These are phyloP conservation scores for Atlantisia rogersi DNA, from an alignment of 2,113 vertebrate genomes.

Conservation along the genomic window DNA sequence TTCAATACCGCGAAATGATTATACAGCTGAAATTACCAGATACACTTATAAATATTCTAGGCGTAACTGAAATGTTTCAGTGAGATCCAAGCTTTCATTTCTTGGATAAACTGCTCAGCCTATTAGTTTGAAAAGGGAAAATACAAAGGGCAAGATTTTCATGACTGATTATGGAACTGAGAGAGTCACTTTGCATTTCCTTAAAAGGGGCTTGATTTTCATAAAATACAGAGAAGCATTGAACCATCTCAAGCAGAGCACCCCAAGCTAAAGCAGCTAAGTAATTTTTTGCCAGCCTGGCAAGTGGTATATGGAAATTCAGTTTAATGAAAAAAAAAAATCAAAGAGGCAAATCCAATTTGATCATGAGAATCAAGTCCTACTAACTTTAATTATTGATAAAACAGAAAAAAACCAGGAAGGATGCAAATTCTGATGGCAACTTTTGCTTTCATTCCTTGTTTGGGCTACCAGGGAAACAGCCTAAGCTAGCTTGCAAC, in stretches of 20 bases:
- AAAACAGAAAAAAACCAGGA: conserved; percentile 13
- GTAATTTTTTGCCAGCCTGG: not conserved
- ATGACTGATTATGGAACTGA: not conserved
- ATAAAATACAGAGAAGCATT: conserved; percentile 3
- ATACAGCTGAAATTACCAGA: not conserved
- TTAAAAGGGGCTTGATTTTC: conserved; percentile 29
- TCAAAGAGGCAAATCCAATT: conserved; percentile 26
- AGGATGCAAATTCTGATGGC: not conserved
- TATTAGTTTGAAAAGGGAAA: conserved; percentile 22
- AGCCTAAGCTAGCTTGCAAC: not conserved
- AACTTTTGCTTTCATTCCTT: not conserved
- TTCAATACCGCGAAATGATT: not conserved
- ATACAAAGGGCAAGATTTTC: conserved; percentile 44
- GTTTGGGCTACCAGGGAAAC: not conserved
- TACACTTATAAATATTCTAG: not conserved
- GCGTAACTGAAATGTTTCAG: not conserved
- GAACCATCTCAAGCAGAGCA: conserved; percentile 11
- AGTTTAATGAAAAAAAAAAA: not conserved
- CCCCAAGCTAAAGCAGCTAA: not conserved
- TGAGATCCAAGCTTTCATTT: not conserved
- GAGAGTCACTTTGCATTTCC: not conserved
- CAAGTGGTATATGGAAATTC: not conserved
- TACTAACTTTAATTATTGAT: conserved; percentile 31
- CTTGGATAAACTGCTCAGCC: not conserved
- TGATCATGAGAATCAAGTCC: conserved; percentile 9